Percentiles rank a stretch among this genome's conserved stretches.
Evolutionary conservation across 2,888 invertebrate genomes (phyloP).

Genomic region (Cremastobaeus sp.): DNA sequence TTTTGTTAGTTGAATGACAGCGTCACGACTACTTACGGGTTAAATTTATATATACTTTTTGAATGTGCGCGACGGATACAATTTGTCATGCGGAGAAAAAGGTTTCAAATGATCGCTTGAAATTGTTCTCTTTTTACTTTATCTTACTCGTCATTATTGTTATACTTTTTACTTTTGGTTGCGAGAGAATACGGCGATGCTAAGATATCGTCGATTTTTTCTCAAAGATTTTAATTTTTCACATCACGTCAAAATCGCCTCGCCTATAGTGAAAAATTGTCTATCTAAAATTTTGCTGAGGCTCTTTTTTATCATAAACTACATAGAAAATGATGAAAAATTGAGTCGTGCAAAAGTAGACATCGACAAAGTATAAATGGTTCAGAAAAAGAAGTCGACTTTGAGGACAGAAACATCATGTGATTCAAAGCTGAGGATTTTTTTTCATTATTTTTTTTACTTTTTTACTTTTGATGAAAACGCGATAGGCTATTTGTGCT

Average conservation of each 20-base stretch:
- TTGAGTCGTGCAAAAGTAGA: constrained; percentile 51
- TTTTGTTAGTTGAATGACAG: neutral
- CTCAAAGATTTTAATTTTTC: constrained; percentile 45
- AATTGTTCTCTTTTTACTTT: constrained; percentile 1
- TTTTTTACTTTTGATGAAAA: constrained; percentile 46
- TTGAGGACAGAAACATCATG: constrained; percentile 41
- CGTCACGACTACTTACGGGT: constrained; percentile 44
- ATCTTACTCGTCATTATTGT: constrained; percentile 13
- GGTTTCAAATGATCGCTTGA: constrained; percentile 42
- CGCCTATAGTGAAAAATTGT: constrained; percentile 48
- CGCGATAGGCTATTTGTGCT: constrained; percentile 57
- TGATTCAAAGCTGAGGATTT: constrained; percentile 48
- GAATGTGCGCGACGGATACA: constrained; percentile 55
- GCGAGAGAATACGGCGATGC: constrained; percentile 47
- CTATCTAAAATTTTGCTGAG: constrained; percentile 48
- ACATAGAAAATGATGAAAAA: constrained; percentile 57
- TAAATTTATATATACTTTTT: constrained; percentile 57
- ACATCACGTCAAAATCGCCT: constrained; percentile 35
- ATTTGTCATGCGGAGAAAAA: constrained; percentile 52
- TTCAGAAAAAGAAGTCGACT: constrained; percentile 40
- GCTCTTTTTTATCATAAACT: constrained; percentile 22
- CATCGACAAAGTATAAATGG: constrained; percentile 53
- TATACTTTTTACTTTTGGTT: constrained; percentile 27
- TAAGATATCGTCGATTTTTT: constrained; percentile 52
- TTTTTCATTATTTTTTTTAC: constrained; percentile 24